phyloP scores from a whole-genome alignment of 2,113 vertebrate genomes.

The Sus scrofa region T2T-Sscrofa CM000822.6:19975001-19975500 shows the following conservation, averaged over 20 bases:
- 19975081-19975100: constrained; percentile 7
- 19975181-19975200: background rate
- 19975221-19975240: background rate
- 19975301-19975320: constrained; percentile 22
- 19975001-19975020: background rate
- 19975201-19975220: background rate
- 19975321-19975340: background rate
- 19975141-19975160: background rate
- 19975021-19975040: background rate
- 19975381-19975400: background rate
- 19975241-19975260: constrained; percentile 26
- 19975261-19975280: constrained; percentile 8
- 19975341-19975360: background rate
- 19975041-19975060: background rate
- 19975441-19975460: constrained; percentile 9
- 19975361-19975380: constrained; percentile 17
- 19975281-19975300: background rate
- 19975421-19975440: background rate
- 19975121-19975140: background rate
- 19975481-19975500: background rate
- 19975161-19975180: background rate
- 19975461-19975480: background rate
- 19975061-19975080: background rate
- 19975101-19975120: background rate
- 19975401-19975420: background rate